Conservation (phyloP, 1,140 invertebrate species). For the Armadillidium nasatum region DNA sequence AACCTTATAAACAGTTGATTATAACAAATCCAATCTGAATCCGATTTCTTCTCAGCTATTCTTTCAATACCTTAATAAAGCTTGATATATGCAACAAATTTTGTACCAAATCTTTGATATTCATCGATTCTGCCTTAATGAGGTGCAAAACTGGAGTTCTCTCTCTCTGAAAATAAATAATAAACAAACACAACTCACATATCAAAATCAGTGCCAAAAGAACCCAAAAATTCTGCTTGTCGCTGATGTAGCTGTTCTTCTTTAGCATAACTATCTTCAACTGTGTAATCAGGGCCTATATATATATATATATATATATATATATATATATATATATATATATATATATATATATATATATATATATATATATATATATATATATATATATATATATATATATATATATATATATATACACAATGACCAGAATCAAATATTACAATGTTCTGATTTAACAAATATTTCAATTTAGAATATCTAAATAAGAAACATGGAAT, state of each 20-base stretch:
- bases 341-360: slow-evolving; percentile 33
- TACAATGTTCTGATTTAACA: too few species aligned
- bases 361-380: slow-evolving; percentile 28
- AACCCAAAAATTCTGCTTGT: slow-evolving; percentile 49
- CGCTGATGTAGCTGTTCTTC: slow-evolving; percentile 66
- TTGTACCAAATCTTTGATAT: too few species aligned
- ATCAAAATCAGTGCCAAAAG: slow-evolving; percentile 32
- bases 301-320: too few species aligned
- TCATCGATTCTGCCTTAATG: background rate
- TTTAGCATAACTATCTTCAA: slow-evolving; percentile 75
- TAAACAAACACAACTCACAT: slow-evolving; percentile 28
- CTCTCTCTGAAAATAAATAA: background rate
- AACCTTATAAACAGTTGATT: too few species aligned
- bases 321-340: background rate
- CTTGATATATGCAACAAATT: too few species aligned
- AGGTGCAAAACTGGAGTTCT: background rate
- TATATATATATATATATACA: background rate
- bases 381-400: background rate
- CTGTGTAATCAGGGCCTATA: slow-evolving; percentile 62
- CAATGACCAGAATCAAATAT: too few species aligned
- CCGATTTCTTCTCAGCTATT: too few species aligned
- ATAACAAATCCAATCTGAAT: too few species aligned
- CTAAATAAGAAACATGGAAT: too few species aligned
- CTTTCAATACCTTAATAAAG: too few species aligned
- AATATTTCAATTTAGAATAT: too few species aligned